A percentile compares a stretch with the other conserved stretches of the same genome.
phyloP scores from a whole-genome alignment of 2,113 vertebrate genomes.

The Lontra canadensis region DNA sequence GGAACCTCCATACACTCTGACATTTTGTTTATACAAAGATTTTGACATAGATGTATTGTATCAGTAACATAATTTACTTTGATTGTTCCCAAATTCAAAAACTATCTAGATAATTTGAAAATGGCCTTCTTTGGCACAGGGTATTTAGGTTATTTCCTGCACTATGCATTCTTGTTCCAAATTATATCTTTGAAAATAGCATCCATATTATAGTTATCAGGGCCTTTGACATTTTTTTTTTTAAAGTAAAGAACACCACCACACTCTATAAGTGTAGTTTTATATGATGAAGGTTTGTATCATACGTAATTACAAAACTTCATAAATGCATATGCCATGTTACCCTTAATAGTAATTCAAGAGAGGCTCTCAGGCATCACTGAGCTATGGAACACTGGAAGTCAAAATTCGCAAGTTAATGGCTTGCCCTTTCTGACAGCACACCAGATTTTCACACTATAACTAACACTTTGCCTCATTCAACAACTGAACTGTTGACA shows the following conservation, averaged over 20 bases:
- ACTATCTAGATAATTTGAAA: constrained; percentile 33
- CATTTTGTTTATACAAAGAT: constrained; percentile 42
- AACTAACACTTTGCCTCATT: constrained; percentile 84
- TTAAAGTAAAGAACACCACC: neutral
- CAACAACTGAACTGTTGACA: constrained; percentile 84
- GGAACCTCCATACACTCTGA: neutral
- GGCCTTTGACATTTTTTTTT: neutral
- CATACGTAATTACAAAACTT: constrained; percentile 78
- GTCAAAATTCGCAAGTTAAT: constrained; percentile 83
- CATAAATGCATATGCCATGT: constrained; percentile 74
- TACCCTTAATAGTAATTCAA: constrained; percentile 78
- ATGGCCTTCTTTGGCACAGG: neutral
- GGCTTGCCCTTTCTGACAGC: constrained; percentile 83
- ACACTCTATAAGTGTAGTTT: constrained; percentile 1
- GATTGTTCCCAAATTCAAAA: constrained; percentile 50
- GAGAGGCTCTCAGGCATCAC: constrained; percentile 74
- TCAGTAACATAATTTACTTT: neutral
- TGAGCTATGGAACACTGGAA: constrained; percentile 65
- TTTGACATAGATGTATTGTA: neutral
- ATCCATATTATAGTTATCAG: neutral
- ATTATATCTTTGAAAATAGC: neutral
- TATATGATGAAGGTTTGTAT: constrained; percentile 37
- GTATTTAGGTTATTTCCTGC: neutral
- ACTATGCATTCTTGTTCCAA: neutral
- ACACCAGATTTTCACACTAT: constrained; percentile 84